These are phyloP conservation scores for Pyrochroa serraticornis DNA, from an alignment of 2,888 invertebrate genomes.

Conservation along the genomic window DNA sequence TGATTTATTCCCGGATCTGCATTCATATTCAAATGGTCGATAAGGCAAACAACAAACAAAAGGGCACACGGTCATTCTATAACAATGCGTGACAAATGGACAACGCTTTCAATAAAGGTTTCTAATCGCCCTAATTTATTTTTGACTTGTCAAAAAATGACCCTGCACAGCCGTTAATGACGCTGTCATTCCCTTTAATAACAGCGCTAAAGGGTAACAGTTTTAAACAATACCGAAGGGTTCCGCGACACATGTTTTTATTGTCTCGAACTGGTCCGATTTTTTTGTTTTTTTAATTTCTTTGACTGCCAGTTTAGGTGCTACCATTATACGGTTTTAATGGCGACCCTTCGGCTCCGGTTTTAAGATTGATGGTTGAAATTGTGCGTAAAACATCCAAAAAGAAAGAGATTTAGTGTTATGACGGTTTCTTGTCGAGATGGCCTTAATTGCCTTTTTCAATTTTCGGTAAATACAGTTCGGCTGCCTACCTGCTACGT, in stretches of 20 bases:
- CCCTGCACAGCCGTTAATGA: slow-evolving; percentile 52
- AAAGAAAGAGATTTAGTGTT: slow-evolving; percentile 1
- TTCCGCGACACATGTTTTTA: too few relatives aligned
- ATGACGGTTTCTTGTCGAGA: background rate
- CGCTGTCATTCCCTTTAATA: slow-evolving; percentile 49
- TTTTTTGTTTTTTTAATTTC: slow-evolving; percentile 6
- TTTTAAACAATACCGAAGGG: too few relatives aligned
- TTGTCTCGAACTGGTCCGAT: slow-evolving; percentile 4
- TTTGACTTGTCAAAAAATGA: slow-evolving; percentile 50
- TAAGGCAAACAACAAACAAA: slow-evolving; percentile 30
- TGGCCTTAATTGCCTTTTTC: background rate
- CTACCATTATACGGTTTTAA: background rate
- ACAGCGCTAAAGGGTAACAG: slow-evolving; percentile 5
- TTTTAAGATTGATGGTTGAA: slow-evolving; percentile 1
- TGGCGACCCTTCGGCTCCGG: background rate
- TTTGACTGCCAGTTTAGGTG: background rate
- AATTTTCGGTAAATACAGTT: background rate
- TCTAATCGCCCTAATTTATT: slow-evolving; percentile 31
- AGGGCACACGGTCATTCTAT: slow-evolving; percentile 41
- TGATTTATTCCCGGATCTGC: slow-evolving; percentile 1
- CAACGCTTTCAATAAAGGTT: slow-evolving; percentile 37
- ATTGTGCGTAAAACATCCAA: slow-evolving; percentile 1
- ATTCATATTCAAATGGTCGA: slow-evolving; percentile 21
- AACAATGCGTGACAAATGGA: slow-evolving; percentile 58
- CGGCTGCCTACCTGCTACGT: background rate